Conservation (phyloP, 2,888 invertebrate species). For the Baronia brevicornis region DNA sequence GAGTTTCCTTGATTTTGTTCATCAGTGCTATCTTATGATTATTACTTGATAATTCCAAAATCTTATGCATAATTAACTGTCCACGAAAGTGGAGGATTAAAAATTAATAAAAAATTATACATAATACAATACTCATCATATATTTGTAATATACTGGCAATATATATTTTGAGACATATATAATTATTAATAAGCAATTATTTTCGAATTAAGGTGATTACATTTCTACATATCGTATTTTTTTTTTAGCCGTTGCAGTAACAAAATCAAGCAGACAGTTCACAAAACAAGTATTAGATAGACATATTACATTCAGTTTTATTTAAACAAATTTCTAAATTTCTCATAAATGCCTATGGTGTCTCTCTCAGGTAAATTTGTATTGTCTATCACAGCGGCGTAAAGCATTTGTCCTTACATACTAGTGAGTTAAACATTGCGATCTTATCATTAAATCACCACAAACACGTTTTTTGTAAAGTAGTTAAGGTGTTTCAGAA, state of each 20-base stretch:
- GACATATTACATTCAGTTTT: conserved; percentile 38
- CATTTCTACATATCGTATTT: no score
- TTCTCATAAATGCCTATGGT: conserved; percentile 55
- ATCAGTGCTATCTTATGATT: no score
- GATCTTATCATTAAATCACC: conserved; percentile 70
- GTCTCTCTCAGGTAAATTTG: conserved; percentile 61
- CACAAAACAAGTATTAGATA: conserved; percentile 35
- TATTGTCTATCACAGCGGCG: conserved; percentile 72
- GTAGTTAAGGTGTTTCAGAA: conserved; percentile 68
- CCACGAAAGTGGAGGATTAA: not conserved
- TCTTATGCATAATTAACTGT: conserved; percentile 1
- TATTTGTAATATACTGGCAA: no score
- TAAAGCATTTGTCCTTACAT: conserved; percentile 74
- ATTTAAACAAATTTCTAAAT: conserved; percentile 34
- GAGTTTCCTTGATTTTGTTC: conserved; percentile 8
- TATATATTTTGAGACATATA: no score
- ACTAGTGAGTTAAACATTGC: conserved; percentile 69
- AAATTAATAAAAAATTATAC: no score
- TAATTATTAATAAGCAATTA: no score
- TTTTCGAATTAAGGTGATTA: no score
- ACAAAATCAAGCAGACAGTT: conserved; percentile 37
- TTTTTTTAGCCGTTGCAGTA: no score
- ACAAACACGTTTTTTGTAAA: conserved; percentile 65
- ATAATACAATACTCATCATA: no score
- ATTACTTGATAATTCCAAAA: no score